These are phyloP conservation scores for Drosophila arawakana DNA, from an alignment of 1,140 invertebrate genomes.

Conservation along the genomic window DNA sequence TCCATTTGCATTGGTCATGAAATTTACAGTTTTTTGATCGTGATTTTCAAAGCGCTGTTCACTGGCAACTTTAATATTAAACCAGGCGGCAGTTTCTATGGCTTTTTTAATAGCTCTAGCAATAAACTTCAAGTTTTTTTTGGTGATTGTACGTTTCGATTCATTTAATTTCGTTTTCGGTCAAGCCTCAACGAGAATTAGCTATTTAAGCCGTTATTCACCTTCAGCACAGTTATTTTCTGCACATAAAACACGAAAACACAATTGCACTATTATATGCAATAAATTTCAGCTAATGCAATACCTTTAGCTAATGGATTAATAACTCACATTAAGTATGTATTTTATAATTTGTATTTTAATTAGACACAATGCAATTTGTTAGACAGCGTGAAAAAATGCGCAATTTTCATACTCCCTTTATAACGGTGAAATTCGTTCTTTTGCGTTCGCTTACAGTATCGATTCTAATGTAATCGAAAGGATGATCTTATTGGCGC, in stretches of 20 bases:
- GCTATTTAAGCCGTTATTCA: constrained; percentile 56
- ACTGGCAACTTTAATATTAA: constrained; percentile 1
- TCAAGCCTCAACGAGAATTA: constrained; percentile 47
- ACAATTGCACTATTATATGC: neutral
- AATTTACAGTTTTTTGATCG: constrained; percentile 71
- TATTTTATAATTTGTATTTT: neutral
- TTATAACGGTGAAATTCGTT: neutral
- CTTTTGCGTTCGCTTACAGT: too few species aligned
- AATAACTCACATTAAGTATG: neutral
- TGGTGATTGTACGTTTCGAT: constrained; percentile 53
- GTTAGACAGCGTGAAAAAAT: neutral
- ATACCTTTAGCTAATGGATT: constrained; percentile 4
- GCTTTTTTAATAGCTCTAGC: constrained; percentile 67
- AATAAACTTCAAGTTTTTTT: constrained; percentile 79
- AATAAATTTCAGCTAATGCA: constrained; percentile 9
- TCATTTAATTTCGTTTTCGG: constrained; percentile 21
- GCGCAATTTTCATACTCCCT: neutral
- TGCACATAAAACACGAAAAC: constrained; percentile 10
- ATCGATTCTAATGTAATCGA: neutral
- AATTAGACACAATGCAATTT: neutral
- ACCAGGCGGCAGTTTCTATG: constrained; percentile 38
- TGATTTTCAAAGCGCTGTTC: constrained; percentile 74
- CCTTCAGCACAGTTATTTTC: constrained; percentile 54
- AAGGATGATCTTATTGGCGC: neutral
- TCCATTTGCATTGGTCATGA: constrained; percentile 62